Evolutionary conservation across 2,888 invertebrate species (phyloP), one percentile per base, ranked within the genome.

Genomic region (Auanema sp.): DNA sequence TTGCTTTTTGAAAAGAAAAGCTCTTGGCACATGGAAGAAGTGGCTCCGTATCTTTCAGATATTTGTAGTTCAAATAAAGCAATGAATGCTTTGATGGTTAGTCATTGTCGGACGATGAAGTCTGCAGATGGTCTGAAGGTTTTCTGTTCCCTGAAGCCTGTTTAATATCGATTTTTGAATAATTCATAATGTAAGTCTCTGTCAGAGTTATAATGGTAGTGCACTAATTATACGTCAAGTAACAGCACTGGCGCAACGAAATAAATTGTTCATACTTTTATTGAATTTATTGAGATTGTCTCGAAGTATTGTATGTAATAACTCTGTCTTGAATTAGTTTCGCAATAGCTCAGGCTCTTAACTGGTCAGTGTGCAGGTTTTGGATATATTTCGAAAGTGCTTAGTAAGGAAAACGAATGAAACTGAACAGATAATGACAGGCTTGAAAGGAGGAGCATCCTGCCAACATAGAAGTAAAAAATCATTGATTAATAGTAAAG

Each of bases 391-490:
- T 33, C 23, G 51, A 6, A 51, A 51, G 50, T 59, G 50, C 42
- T 33, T 25, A 25, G 24, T 40, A 21, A 50, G 59, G 33, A 42
- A 21, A 51, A n/a, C 33, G 41, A 21, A 59, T 41, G 40, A 25
- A 12, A 58, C 16, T 10, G 16, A 8, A 47, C 16, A 10, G 16
- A 43, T 11, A 42, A 42, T 12, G 18, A 33, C 24, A 6, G 60
- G 60, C 14, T 49, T 60, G 16, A 60, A 60, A 54, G 60, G 60
- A n/a, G 60, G 60, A 24, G 66, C 55, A 1, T 24, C 47, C 18
- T 66, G 66, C 42, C 1, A 18, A 10, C 66, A 66, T 50, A 47
- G 59, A n/a, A 21, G 44, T 14, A 66, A 62, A 42, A 66, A 63
- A 43, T 33, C 25, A 5, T 44, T 63, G 12, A 42, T 66, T 56